These are phyloP conservation scores for Himalopsyche kuldschensis DNA, from an alignment of 2,888 invertebrate species.

Conservation along the genomic window DNA sequence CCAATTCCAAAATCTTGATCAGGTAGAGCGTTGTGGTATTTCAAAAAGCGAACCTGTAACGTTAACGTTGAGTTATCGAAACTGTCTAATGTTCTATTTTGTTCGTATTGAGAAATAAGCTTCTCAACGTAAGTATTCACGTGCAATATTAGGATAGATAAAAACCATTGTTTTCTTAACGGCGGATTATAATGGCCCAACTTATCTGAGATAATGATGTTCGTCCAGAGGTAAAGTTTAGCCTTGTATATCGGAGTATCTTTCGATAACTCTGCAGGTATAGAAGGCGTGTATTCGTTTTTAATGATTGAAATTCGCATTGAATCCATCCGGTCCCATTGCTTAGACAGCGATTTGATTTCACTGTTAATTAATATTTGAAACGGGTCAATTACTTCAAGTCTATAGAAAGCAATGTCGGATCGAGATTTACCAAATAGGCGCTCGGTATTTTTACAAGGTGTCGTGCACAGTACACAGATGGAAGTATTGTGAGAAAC, in stretches of 20 bases:
- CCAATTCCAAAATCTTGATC: background rate
- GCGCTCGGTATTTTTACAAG: background rate
- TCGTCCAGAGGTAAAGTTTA: constrained; percentile 20
- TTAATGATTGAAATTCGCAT: background rate
- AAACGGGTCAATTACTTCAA: background rate
- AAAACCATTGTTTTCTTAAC: background rate
- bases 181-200: background rate
- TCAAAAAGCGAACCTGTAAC: background rate
- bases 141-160: background rate
- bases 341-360: background rate
- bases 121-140: background rate
- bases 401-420: background rate
- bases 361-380: background rate
- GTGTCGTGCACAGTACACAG: constrained; percentile 5
- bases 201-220: background rate
- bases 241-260: constrained; percentile 8
- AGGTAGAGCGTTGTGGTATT: background rate
- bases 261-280: background rate
- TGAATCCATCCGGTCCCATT: constrained; percentile 25
- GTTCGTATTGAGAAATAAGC: background rate
- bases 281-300: background rate
- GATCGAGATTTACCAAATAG: background rate
- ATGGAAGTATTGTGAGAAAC: constrained; percentile 17
- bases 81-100: background rate
- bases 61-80: background rate